A percentile compares a stretch with the other conserved stretches of the same genome.
These are phyloP conservation scores for Albula glossodonta DNA, from an alignment of 2,113 vertebrate genomes.

Conservation along the genomic window DNA sequence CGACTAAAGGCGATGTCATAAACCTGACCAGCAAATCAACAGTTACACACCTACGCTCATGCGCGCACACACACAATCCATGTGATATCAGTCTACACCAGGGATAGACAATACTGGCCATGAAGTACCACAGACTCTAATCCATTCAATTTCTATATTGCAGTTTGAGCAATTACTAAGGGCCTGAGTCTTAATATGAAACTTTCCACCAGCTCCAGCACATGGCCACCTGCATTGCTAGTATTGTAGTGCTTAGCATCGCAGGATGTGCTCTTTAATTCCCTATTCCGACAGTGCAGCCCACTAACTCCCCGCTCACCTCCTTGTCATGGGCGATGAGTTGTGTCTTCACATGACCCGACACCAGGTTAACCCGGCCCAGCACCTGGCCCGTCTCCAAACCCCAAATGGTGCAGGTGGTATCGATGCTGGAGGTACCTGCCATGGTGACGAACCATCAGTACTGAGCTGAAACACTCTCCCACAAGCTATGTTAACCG, in stretches of 20 bases:
- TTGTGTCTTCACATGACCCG: constrained; percentile 96
- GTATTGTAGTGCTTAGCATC: no score
- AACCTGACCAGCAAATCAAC: constrained; percentile 43
- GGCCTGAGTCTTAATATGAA: no score
- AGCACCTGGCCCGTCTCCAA: constrained; percentile 94
- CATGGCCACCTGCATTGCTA: no score
- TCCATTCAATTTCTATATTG: no score
- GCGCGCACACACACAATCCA: constrained; percentile 75
- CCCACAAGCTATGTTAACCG: no score
- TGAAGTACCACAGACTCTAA: no score
- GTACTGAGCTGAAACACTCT: background rate
- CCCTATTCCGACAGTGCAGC: background rate
- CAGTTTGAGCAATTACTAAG: no score
- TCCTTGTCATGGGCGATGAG: constrained; percentile 98
- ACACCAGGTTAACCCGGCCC: constrained; percentile 94
- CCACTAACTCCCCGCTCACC: constrained; percentile 61
- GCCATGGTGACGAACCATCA: constrained; percentile 12
- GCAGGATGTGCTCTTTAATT: background rate
- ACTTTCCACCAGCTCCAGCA: no score
- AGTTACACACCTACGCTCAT: constrained; percentile 63
- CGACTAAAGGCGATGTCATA: constrained; percentile 98
- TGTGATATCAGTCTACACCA: constrained; percentile 54
- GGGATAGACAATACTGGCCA: no score
- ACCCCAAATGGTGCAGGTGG: constrained; percentile 97
- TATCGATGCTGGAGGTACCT: constrained; percentile 97